Conservation (phyloP, 2,888 invertebrate genomes). For the Argyresthia goedartella region DNA sequence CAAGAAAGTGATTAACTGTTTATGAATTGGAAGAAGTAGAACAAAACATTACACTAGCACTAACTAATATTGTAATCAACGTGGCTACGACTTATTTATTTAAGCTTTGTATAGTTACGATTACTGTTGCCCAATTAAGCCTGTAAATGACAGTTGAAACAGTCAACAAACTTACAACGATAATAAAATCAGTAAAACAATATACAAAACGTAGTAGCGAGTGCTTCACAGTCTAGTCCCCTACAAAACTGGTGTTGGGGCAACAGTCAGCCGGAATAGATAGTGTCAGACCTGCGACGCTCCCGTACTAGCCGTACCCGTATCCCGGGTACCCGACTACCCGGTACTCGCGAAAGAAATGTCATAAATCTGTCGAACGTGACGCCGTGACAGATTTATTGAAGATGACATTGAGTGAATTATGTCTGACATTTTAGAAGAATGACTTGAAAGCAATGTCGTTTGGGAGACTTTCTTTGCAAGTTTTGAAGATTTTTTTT, state of each 20-base stretch:
- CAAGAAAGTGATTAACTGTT: no score
- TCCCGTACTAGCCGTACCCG: background rate
- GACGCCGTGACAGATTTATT: constrained; percentile 49
- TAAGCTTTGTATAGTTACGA: no score
- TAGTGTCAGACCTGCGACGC: constrained; percentile 4
- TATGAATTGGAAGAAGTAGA: no score
- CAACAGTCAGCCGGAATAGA: constrained; percentile 1
- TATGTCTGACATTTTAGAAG: constrained; percentile 24
- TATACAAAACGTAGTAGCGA: no score
- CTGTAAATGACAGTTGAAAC: no score
- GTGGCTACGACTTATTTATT: no score
- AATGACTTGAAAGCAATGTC: constrained; percentile 19
- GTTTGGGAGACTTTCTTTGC: constrained; percentile 10
- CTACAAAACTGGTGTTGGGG: background rate
- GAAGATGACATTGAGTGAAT: constrained; percentile 47
- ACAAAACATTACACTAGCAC: no score
- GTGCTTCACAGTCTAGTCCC: background rate
- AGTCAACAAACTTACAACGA: no score
- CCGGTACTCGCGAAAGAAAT: constrained; percentile 38
- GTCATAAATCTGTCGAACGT: constrained; percentile 56
- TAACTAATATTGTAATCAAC: no score
- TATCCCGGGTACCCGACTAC: no score
- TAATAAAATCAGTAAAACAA: no score
- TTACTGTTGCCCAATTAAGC: no score
- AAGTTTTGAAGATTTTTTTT: background rate